A percentile compares a stretch with the other conserved stretches of the same genome.
Conservation (phyloP, 2,888 invertebrate species). For the Eubasilissa splendida region DNA sequence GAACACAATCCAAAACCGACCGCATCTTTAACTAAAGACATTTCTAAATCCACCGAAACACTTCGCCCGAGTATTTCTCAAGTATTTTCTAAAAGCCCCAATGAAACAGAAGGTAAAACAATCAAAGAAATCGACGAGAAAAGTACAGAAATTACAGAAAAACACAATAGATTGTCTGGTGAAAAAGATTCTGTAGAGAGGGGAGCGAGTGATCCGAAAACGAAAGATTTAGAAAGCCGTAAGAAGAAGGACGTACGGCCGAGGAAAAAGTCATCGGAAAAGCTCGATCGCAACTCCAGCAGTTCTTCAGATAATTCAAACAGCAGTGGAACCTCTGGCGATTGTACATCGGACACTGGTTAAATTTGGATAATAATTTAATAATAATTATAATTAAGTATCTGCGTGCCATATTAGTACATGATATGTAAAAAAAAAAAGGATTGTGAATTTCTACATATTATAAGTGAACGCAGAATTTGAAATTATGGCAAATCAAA, state of each 20-base stretch:
- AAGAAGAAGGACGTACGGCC: slow-evolving; percentile 55
- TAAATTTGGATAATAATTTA: slow-evolving; percentile 61
- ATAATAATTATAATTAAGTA: neutral
- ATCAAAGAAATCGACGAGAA: slow-evolving; percentile 32
- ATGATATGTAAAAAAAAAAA: too few species aligned
- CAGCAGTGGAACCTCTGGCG: slow-evolving; percentile 78
- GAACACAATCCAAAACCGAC: slow-evolving; percentile 59
- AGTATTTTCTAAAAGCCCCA: slow-evolving; percentile 47
- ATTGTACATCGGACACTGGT: slow-evolving; percentile 76
- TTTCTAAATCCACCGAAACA: slow-evolving; percentile 64
- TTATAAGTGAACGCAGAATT: too few species aligned
- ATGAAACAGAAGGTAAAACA: slow-evolving; percentile 30
- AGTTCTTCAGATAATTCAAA: slow-evolving; percentile 75
- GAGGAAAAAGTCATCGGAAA: slow-evolving; percentile 58
- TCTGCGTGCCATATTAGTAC: too few species aligned
- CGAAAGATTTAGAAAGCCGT: slow-evolving; percentile 43
- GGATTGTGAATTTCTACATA: too few species aligned
- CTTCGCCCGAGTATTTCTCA: slow-evolving; percentile 63
- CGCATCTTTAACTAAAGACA: slow-evolving; percentile 64
- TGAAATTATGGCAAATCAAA: too few species aligned
- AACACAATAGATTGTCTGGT: slow-evolving; percentile 29
- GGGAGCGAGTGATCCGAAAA: neutral
- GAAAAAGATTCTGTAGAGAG: slow-evolving; percentile 61
- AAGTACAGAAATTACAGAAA: neutral
- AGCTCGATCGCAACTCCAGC: slow-evolving; percentile 60